phyloP scores from a whole-genome alignment of 1,140 invertebrate genomes.

The Nasonia vitripennis region DNA sequence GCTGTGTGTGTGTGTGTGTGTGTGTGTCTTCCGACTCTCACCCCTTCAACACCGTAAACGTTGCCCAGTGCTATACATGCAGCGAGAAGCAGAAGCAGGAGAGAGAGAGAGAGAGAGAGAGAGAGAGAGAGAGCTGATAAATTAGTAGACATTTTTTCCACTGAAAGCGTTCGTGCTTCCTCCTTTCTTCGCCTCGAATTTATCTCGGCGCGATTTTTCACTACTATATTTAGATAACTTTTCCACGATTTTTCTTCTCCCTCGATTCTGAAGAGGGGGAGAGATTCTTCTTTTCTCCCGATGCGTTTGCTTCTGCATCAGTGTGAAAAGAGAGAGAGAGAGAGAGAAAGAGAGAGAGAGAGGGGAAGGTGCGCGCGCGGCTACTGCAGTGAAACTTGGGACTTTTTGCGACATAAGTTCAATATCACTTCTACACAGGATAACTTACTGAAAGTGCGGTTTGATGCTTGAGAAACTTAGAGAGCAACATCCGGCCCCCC shows the following conservation, averaged over 20 bases:
- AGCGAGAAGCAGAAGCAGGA: not conserved
- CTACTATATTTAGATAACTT: constrained; percentile 38
- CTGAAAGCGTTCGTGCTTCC: constrained; percentile 1
- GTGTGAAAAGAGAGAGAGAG: not conserved
- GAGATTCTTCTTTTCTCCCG: not conserved
- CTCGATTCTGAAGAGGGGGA: not conserved
- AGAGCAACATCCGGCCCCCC: not conserved
- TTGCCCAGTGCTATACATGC: too few relatives aligned
- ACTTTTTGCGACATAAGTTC: not conserved
- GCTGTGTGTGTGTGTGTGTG: not conserved
- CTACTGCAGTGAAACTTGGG: too few relatives aligned
- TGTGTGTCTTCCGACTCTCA: not conserved
- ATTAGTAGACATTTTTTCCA: constrained; percentile 41
- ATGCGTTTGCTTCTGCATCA: not conserved
- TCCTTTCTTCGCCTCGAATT: constrained; percentile 20
- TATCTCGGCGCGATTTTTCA: constrained; percentile 28
- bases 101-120: too few relatives aligned
- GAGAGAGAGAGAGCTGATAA: constrained; percentile 25
- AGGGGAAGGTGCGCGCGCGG: not conserved
- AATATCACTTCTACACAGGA: not conserved
- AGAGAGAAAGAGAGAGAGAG: too few relatives aligned
- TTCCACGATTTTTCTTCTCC: not conserved
- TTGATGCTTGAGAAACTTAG: constrained; percentile 19
- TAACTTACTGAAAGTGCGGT: constrained; percentile 11
- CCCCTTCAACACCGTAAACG: too few relatives aligned